These are phyloP conservation scores for Oryzias javanicus DNA, from an alignment of 2,113 vertebrate genomes.

Conservation along the genomic window DNA sequence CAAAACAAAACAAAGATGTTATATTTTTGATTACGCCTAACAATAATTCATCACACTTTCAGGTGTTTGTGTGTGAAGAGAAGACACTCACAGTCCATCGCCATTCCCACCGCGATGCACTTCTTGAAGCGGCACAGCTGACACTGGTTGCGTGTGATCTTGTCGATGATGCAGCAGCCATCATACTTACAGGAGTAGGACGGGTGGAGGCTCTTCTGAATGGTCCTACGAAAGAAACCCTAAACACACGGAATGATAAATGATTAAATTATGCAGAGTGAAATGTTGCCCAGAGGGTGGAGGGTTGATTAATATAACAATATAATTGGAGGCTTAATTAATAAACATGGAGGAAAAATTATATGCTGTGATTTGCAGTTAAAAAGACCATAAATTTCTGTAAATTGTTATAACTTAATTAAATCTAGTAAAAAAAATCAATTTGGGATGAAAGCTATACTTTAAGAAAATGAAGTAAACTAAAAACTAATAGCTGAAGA, in stretches of 20 bases:
- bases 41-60: no score
- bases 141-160: slow-evolving; percentile 98
- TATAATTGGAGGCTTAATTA: no score
- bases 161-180: slow-evolving; percentile 97
- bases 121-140: slow-evolving; percentile 99
- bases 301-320: neutral
- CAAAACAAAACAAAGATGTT: neutral
- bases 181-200: slow-evolving; percentile 95
- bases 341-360: no score
- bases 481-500: no score
- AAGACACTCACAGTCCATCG: slow-evolving; percentile 72
- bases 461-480: no score
- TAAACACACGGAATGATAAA: slow-evolving; percentile 42
- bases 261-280: neutral
- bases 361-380: no score
- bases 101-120: slow-evolving; percentile 85
- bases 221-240: slow-evolving; percentile 97
- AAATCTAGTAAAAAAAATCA: no score
- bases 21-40: no score
- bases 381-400: no score
- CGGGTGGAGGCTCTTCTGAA: slow-evolving; percentile 97
- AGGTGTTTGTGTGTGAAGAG: neutral
- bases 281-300: neutral
- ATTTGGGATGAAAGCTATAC: no score
- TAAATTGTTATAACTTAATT: no score